A percentile compares a stretch with the other conserved stretches of the same genome.
These are phyloP conservation scores for Anthopleura sola DNA, from an alignment of 64 coral and sea anemone genomes.

Conservation along the genomic window DNA sequence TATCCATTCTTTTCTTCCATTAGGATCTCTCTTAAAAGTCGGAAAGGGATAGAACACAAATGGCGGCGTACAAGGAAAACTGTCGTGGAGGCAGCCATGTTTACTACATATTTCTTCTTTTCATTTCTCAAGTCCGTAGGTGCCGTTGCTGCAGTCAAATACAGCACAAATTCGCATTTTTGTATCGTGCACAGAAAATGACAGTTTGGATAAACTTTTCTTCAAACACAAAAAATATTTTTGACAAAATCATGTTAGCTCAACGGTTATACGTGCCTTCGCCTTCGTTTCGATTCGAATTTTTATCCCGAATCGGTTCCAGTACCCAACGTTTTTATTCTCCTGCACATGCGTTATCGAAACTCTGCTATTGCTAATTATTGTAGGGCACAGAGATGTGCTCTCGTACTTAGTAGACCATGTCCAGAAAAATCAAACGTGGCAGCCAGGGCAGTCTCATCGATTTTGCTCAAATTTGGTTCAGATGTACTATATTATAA, in stretches of 20 bases:
- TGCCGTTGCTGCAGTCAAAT: conserved; percentile 46
- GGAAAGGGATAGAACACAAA: conserved; percentile 69
- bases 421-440: no score
- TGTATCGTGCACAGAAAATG: background rate
- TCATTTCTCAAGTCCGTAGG: conserved; percentile 58
- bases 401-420: no score
- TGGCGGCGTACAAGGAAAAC: conserved; percentile 30
- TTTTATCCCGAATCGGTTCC: conserved; percentile 23
- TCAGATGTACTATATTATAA: no score
- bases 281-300: background rate
- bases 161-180: conserved; percentile 66
- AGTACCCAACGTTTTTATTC: background rate
- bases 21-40: conserved; percentile 32
- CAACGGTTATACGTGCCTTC: background rate
- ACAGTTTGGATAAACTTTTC: background rate
- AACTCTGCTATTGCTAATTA: conserved; percentile 10
- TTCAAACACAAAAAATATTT: background rate
- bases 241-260: no score
- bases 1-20: conserved; percentile 57
- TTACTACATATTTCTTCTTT: conserved; percentile 29
- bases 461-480: no score
- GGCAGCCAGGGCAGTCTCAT: no score
- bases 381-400: no score
- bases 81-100: conserved; percentile 37
- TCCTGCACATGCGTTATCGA: conserved; percentile 8